Evolutionary conservation across 2,888 invertebrate genomes (phyloP).

Genomic region (Eilema sororculum): DNA sequence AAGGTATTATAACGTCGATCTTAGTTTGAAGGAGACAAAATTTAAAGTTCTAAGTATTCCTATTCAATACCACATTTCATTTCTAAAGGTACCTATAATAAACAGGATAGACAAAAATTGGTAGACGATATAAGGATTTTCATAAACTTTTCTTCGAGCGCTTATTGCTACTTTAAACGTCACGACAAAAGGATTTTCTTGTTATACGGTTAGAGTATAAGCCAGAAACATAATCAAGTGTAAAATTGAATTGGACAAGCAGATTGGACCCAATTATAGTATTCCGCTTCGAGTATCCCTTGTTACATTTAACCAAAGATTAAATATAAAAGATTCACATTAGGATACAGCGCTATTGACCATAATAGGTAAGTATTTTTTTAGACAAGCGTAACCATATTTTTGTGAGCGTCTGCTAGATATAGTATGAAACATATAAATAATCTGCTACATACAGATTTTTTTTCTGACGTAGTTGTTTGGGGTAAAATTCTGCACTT

Average conservation of each 20-base stretch:
- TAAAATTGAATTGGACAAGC: not conserved
- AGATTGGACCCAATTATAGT: not conserved
- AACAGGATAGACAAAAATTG: not conserved
- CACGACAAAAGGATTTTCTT: not conserved
- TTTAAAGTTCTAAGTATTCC: too few species aligned
- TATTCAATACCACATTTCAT: too few species aligned
- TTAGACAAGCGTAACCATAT: not conserved
- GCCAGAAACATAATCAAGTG: not conserved
- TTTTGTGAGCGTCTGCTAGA: not conserved
- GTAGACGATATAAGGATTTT: not conserved
- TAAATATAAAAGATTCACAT: not conserved
- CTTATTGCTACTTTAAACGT: not conserved
- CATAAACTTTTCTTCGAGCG: not conserved
- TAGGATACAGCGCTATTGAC: not conserved
- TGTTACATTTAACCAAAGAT: not conserved
- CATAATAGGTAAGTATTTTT: not conserved
- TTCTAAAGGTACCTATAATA: not conserved
- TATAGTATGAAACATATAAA: too few species aligned
- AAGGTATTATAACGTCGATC: too few species aligned
- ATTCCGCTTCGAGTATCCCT: not conserved
- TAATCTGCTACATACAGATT: not conserved
- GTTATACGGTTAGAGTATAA: not conserved
- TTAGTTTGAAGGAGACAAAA: too few species aligned
- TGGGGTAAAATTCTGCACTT: too few species aligned
- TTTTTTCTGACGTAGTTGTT: not conserved